Conservation (phyloP, 2,113 vertebrate species). For the Mixornis gularis region DNA sequence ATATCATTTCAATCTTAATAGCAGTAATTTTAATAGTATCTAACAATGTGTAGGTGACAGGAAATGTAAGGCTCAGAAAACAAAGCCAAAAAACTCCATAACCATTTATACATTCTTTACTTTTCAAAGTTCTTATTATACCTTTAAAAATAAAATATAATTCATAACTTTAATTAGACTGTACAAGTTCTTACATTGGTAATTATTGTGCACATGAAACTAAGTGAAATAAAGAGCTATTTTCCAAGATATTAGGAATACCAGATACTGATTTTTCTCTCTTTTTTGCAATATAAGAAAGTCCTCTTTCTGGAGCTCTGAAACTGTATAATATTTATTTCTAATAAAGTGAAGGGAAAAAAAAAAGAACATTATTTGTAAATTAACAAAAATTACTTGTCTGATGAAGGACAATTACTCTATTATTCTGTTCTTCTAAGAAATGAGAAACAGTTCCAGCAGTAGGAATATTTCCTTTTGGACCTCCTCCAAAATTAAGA, state of each 20-base stretch:
- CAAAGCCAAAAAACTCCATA: neutral
- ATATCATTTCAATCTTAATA: neutral
- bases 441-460: neutral
- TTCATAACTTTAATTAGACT: neutral
- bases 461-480: neutral
- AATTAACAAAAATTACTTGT: neutral
- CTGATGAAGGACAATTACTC: neutral
- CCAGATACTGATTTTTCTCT: neutral
- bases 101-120: neutral
- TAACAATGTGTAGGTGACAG: neutral
- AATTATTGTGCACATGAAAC: neutral
- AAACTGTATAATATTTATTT: neutral
- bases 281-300: neutral
- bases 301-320: neutral
- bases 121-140: neutral
- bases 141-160: neutral
- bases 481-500: neutral
- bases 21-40: neutral
- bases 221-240: neutral
- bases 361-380: rapidly evolving
- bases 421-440: neutral
- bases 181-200: neutral
- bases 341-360: neutral
- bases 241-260: neutral
- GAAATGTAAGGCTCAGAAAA: neutral